Evolutionary conservation across 2,797 vertebrate species (phyloP).

Genomic region (Myoxocephalus aenaeus): DNA sequence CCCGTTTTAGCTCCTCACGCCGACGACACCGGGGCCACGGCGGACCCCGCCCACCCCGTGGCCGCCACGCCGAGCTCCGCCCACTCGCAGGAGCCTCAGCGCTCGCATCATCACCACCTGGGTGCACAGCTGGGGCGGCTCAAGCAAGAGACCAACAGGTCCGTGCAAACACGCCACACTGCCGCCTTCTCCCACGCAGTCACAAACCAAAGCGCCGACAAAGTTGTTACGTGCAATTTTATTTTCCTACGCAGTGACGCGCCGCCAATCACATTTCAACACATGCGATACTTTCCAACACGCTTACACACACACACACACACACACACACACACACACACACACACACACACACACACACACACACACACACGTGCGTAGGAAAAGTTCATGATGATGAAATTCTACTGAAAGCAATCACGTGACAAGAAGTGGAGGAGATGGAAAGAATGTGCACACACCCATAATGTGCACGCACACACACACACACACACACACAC

Average conservation of each 20-base stretch:
- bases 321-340: neutral
- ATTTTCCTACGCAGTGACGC: too few relatives aligned
- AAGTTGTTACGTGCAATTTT: neutral
- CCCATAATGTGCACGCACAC: neutral
- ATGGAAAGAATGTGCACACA: neutral
- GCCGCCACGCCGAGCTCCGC: conserved; percentile 71
- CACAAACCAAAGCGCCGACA: neutral
- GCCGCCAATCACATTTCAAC: neutral
- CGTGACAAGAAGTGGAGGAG: neutral
- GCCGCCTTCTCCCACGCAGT: too few relatives aligned
- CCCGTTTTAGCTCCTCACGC: conserved; percentile 60
- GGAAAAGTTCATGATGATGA: neutral
- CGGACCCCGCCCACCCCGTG: conserved; percentile 47
- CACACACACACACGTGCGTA: neutral
- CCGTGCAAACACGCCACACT: neutral
- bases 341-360: neutral
- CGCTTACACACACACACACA: neutral
- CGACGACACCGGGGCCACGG: conserved; percentile 67
- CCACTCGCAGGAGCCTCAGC: conserved; percentile 81
- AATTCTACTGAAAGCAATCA: neutral
- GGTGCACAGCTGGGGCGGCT: conserved; percentile 86
- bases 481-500: neutral
- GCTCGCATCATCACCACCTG: conserved; percentile 80
- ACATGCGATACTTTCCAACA: neutral
- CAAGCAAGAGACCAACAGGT: conserved; percentile 91